Evolutionary conservation across 2,888 invertebrate species (phyloP).

Genomic region (Caradrina clavipalpis): DNA sequence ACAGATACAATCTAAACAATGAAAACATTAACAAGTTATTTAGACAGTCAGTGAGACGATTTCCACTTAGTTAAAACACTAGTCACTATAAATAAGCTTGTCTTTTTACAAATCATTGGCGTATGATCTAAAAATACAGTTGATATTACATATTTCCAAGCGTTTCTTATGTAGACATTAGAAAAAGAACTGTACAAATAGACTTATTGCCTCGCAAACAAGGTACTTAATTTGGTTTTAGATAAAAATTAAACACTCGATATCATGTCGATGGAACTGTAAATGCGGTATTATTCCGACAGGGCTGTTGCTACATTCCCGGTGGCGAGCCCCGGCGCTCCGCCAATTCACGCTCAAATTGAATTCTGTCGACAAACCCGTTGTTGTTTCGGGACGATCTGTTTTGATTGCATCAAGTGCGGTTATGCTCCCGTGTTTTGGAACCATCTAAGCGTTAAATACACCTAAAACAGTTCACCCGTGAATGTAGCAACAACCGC

Average conservation of each 20-base stretch:
- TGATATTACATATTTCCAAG: slow-evolving; percentile 71
- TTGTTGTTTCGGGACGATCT: slow-evolving; percentile 38
- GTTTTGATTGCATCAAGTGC: slow-evolving; percentile 48
- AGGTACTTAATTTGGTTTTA: slow-evolving; percentile 49
- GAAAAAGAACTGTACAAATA: slow-evolving; percentile 68
- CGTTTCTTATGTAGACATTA: slow-evolving; percentile 68
- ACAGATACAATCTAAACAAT: slow-evolving; percentile 55
- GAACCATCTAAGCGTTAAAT: slow-evolving; percentile 21
- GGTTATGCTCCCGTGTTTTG: slow-evolving; percentile 22
- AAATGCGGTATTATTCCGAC: slow-evolving; percentile 53
- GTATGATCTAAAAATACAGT: slow-evolving; percentile 71
- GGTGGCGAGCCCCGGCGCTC: neutral
- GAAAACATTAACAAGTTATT: slow-evolving; percentile 66
- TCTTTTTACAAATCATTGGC: slow-evolving; percentile 76
- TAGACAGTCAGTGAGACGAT: slow-evolving; percentile 65
- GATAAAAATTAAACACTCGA: slow-evolving; percentile 47
- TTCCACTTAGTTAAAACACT: slow-evolving; percentile 63
- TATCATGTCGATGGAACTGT: slow-evolving; percentile 53
- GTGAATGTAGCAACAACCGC: slow-evolving; percentile 49
- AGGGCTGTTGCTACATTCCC: slow-evolving; percentile 34
- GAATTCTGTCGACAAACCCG: slow-evolving; percentile 29
- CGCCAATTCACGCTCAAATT: slow-evolving; percentile 30
- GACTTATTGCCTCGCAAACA: slow-evolving; percentile 56
- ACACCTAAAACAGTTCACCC: slow-evolving; percentile 23
- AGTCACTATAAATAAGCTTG: slow-evolving; percentile 76